Evolutionary conservation across 37 sponge, comb jelly and placozoan genomes (phyloP).

Genomic region (Agelas oroides): DNA sequence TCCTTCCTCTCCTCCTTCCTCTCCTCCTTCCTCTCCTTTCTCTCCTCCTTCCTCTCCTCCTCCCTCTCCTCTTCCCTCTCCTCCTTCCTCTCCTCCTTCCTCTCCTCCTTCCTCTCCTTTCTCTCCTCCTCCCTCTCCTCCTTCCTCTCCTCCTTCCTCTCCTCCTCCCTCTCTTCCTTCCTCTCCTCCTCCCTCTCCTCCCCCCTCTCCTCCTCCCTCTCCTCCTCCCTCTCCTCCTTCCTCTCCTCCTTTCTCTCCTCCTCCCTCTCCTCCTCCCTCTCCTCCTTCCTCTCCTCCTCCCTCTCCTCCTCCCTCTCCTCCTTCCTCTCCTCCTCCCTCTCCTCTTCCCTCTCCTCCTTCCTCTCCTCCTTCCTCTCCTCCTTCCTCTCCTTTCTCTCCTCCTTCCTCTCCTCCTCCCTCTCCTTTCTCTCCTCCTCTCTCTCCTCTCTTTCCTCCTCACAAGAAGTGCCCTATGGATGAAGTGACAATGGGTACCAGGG

Average conservation of each 20-base stretch:
- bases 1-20: conserved; percentile 4
- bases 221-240: background rate
- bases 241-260: background rate
- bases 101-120: background rate
- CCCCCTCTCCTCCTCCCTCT: background rate
- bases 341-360: background rate
- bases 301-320: background rate
- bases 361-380: background rate
- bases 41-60: conserved; percentile 2
- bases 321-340: conserved; percentile 1
- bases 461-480: background rate
- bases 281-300: background rate
- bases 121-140: conserved; percentile 8
- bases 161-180: conserved; percentile 4
- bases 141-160: conserved; percentile 23
- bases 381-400: background rate
- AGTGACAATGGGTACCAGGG: background rate
- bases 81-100: background rate
- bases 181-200: conserved; percentile 32
- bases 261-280: background rate
- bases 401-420: background rate
- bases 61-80: conserved; percentile 12
- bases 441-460: background rate
- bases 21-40: background rate
- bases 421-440: background rate